Conservation (phyloP, 1,140 invertebrate genomes). For the Monochamus saltuarius region DNA sequence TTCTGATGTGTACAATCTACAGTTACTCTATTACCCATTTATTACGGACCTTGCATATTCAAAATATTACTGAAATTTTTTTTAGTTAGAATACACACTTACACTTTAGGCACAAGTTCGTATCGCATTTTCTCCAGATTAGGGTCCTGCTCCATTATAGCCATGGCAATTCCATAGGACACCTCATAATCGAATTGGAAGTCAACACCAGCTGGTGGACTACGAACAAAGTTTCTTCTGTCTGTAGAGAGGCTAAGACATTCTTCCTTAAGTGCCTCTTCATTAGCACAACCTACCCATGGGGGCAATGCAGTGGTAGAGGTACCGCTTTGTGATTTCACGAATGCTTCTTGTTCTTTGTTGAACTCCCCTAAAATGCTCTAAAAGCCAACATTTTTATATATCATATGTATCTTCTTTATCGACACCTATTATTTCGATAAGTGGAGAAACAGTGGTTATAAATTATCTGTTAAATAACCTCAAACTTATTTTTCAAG, state of each 20-base stretch:
- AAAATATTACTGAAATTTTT: too few species aligned
- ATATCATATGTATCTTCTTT: background rate
- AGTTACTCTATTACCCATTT: too few species aligned
- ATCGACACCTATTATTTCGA: too few species aligned
- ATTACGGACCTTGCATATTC: too few species aligned
- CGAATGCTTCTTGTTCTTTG: conserved; percentile 94
- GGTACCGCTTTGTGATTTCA: conserved; percentile 77
- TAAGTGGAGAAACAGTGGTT: too few species aligned
- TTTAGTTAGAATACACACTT: conserved; percentile 54
- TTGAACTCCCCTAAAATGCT: conserved; percentile 93
- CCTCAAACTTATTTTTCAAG: too few species aligned
- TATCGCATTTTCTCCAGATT: conserved; percentile 98
- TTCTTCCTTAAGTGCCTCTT: conserved; percentile 88
- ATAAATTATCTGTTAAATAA: too few species aligned
- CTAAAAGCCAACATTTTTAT: conserved; percentile 59
- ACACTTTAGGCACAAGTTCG: conserved; percentile 97
- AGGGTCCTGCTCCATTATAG: conserved; percentile 91
- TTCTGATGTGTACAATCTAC: too few species aligned
- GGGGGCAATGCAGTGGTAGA: conserved; percentile 80
- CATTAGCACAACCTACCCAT: conserved; percentile 89
- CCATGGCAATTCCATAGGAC: conserved; percentile 87
- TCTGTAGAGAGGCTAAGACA: conserved; percentile 92
- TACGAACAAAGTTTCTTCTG: conserved; percentile 94
- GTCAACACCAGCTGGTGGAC: conserved; percentile 91
- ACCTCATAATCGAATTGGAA: conserved; percentile 94